These are phyloP conservation scores for Clavelina lepadiformis DNA, from an alignment of 23 tunicate species.

Conservation along the genomic window DNA sequence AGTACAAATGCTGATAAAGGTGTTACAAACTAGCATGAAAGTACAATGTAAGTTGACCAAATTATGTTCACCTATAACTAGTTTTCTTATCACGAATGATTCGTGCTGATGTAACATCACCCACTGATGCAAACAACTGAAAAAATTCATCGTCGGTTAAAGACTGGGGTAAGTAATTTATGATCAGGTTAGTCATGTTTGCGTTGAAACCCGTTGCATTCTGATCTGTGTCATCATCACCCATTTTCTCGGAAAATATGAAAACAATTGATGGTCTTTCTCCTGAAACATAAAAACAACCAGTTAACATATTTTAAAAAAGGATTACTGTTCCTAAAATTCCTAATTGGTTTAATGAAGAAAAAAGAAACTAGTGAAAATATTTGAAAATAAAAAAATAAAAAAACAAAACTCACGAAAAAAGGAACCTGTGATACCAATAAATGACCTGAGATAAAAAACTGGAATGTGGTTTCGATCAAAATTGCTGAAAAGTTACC, in stretches of 20 bases:
- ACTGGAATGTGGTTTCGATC: neutral
- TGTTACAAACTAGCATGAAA: too few relatives aligned
- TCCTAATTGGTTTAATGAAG: too few relatives aligned
- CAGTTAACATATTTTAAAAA: too few relatives aligned
- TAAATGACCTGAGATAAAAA: neutral
- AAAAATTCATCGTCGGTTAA: slow-evolving; percentile 75
- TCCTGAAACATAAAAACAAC: too few relatives aligned
- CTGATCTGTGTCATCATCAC: too few relatives aligned
- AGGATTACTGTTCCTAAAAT: too few relatives aligned
- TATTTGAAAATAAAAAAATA: neutral
- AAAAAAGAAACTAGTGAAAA: too few relatives aligned
- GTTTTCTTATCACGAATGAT: slow-evolving; percentile 73
- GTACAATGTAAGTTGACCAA: too few relatives aligned
- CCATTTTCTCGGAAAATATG: too few relatives aligned
- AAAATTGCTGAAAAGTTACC: neutral
- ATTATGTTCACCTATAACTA: slow-evolving; percentile 55
- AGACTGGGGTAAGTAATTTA: slow-evolving; percentile 91
- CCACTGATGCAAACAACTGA: slow-evolving; percentile 53
- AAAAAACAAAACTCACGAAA: neutral
- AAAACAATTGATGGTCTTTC: too few relatives aligned
- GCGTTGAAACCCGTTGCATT: too few relatives aligned
- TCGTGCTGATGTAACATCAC: slow-evolving; percentile 65
- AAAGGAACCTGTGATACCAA: neutral
- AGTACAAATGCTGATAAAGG: too few relatives aligned
- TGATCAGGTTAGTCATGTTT: slow-evolving; percentile 73